phyloP scores from a whole-genome alignment of 2,888 invertebrate genomes.

The Pemphredon lugubris region DNA sequence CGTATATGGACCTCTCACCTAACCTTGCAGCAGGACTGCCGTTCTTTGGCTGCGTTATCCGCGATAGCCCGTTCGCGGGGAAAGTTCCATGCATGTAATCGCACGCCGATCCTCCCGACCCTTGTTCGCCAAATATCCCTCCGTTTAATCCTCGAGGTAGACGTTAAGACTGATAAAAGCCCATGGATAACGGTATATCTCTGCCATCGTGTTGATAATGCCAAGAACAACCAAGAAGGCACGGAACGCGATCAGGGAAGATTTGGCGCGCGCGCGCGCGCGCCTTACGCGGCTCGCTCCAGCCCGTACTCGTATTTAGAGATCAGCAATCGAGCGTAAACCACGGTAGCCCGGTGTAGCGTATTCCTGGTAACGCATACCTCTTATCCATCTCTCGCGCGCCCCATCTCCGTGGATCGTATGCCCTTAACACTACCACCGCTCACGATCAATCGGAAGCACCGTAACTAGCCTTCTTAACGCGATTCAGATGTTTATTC shows the following conservation, averaged over 20 bases:
- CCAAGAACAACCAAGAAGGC: too few relatives aligned
- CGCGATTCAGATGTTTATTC: too few relatives aligned
- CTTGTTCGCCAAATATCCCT: slow-evolving; percentile 21
- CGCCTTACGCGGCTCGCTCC: too few relatives aligned
- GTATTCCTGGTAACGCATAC: slow-evolving; percentile 18
- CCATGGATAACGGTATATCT: slow-evolving; percentile 58
- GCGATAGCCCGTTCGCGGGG: slow-evolving; percentile 21
- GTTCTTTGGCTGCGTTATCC: slow-evolving; percentile 27
- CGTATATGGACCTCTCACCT: too few relatives aligned
- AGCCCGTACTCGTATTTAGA: too few relatives aligned
- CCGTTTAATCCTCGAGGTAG: slow-evolving; percentile 16
- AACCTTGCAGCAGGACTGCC: slow-evolving; percentile 56
- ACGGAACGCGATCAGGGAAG: slow-evolving; percentile 33
- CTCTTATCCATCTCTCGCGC: too few relatives aligned
- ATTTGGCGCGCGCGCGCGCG: slow-evolving; percentile 39
- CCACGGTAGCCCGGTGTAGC: too few relatives aligned
- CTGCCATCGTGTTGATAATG: too few relatives aligned
- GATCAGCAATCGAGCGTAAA: too few relatives aligned
- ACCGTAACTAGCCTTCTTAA: too few relatives aligned
- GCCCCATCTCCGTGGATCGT: too few relatives aligned
- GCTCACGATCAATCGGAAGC: too few relatives aligned
- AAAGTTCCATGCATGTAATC: slow-evolving; percentile 43
- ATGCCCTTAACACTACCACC: slow-evolving; percentile 35
- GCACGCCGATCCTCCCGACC: slow-evolving; percentile 10
- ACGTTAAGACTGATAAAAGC: slow-evolving; percentile 31